Percentiles rank a stretch among this genome's conserved stretches.
Conservation (phyloP, 2,888 invertebrate species). For the Melipona bicolor region DNA sequence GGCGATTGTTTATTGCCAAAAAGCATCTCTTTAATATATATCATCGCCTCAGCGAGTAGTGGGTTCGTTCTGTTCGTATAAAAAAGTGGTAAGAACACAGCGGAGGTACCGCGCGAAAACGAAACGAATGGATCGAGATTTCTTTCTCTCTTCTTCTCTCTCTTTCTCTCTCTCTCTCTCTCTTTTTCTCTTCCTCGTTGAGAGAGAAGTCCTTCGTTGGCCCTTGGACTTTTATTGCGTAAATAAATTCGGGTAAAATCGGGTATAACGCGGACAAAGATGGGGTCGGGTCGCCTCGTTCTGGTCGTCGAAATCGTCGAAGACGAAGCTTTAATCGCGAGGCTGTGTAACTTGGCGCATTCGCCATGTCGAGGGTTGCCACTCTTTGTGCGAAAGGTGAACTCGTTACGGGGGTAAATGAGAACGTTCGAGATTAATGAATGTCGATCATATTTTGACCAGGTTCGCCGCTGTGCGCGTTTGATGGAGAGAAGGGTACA, state of each 20-base stretch:
- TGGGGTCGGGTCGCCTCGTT: not conserved
- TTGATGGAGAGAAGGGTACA: constrained; percentile 59
- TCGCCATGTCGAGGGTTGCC: constrained; percentile 37
- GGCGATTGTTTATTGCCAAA: constrained; percentile 80
- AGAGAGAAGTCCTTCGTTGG: not conserved
- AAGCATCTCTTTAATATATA: constrained; percentile 74
- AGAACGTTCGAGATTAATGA: constrained; percentile 53
- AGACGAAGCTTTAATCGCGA: constrained; percentile 32
- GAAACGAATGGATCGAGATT: constrained; percentile 34
- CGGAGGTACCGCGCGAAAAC: constrained; percentile 22
- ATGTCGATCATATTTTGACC: constrained; percentile 56
- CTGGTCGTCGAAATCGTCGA: not conserved
- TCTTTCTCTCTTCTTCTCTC: not conserved
- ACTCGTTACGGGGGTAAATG: constrained; percentile 46
- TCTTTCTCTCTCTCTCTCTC: not conserved
- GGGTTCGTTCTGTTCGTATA: constrained; percentile 42
- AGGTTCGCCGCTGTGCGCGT: constrained; percentile 35
- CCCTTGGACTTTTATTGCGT: constrained; percentile 5
- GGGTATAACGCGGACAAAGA: not conserved
- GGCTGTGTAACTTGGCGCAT: constrained; percentile 20
- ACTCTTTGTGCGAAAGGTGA: constrained; percentile 33
- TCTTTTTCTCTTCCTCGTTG: not conserved
- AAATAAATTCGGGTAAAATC: constrained; percentile 25
- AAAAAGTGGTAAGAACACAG: constrained; percentile 24
- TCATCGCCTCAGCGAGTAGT: constrained; percentile 58